Conservation (phyloP, 2,888 invertebrate genomes). For the Allacma fusca region DNA sequence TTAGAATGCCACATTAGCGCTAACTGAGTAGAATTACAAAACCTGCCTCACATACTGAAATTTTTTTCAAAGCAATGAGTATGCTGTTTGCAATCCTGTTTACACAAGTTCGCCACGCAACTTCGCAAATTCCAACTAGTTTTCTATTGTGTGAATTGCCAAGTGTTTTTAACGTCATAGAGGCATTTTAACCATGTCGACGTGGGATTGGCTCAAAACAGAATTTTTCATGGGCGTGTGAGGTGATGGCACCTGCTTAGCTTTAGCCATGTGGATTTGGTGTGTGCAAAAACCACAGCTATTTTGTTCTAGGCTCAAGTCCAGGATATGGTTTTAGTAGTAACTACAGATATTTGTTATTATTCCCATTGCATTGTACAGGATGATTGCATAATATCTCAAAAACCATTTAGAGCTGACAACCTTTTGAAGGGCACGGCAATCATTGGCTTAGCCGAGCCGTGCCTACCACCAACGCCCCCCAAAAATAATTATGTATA, state of each 20-base stretch:
- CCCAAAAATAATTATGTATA: background rate
- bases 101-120: no score
- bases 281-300: background rate
- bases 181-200: background rate
- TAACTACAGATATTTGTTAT: no score
- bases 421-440: background rate
- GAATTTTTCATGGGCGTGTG: constrained; percentile 8
- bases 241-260: constrained; percentile 9
- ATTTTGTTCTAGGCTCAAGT: no score
- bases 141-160: background rate
- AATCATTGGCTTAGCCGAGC: background rate
- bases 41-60: no score
- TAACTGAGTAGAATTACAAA: no score
- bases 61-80: no score
- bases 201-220: background rate
- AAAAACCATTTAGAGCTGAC: background rate
- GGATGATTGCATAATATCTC: background rate
- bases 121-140: no score
- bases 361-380: background rate
- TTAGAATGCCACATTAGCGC: no score
- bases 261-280: background rate
- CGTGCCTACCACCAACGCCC: constrained; percentile 2
- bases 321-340: no score
- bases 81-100: no score
- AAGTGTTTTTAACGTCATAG: background rate